Evolutionary conservation across 2,888 invertebrate genomes (phyloP), one percentile per base, ranked within the genome.

Genomic region (Cephonodes hylas): DNA sequence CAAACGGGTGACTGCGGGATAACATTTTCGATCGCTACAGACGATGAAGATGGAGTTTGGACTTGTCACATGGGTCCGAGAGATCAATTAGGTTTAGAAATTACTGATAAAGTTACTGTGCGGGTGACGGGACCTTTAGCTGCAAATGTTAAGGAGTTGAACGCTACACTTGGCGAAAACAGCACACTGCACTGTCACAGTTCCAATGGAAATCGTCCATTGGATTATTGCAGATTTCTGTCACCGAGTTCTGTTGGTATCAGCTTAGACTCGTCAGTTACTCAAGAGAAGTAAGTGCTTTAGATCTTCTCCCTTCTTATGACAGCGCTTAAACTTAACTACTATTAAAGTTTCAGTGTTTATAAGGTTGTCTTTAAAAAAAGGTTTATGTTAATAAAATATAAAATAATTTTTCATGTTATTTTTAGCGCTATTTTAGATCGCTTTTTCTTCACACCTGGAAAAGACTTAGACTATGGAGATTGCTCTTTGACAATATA

Each of bases 211-310:
- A 81, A 79, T 8, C 76, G 81, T 20, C 86, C 91, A 0, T 69
- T 93, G 58, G 83, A 89, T 8, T 93, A 93, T 66, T 93, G 93
- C 65, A 79, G 93, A 66, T 93, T 93, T 67, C 71, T 88, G 42
- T 69, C 86, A 3, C 93, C 93, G 0, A 75, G 62, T 23, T 80
- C 69, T 42, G 59, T 86, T 20, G 93, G 93, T 1, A 82, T 93
- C 42, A 85, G 79, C 59, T 67, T 93, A 1, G 89, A 91, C 74
- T 79, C 88, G 3, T 69, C 83, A 1, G 75, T 93, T 2, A 88
- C 84, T 0, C 65, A 73, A 27, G 77, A 85, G 1, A 85, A 82
- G 93, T 93, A 76, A 86, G 88, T 83, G 42, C 6, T 10, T 22
- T 20, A 18, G 4, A 22, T 5, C 8, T 5, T 38, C n/a, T n/a